Percentiles rank a stretch among this genome's conserved stretches.
Evolutionary conservation across 2,888 invertebrate genomes (phyloP).

Genomic region (Malthinus seriepunctatus): DNA sequence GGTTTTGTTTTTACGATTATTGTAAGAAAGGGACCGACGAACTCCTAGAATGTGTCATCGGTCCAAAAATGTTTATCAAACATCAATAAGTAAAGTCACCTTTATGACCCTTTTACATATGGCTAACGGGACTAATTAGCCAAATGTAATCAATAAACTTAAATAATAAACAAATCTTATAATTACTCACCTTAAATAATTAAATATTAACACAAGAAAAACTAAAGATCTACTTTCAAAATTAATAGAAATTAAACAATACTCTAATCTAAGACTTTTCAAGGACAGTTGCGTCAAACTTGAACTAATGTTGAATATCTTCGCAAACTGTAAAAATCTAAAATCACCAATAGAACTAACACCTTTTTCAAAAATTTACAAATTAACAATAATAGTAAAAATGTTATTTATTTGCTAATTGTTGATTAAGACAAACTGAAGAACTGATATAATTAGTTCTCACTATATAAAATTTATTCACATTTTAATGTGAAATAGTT

Average conservation of each 20-base stretch:
- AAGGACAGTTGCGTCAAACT: conserved; percentile 22
- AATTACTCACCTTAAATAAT: conserved; percentile 8
- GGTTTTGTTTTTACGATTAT: background rate
- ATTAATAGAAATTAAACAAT: conserved; percentile 22
- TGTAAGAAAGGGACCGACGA: conserved; percentile 8
- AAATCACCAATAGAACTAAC: background rate
- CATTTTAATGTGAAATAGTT: no score
- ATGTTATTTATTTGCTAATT: no score
- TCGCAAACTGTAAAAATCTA: background rate
- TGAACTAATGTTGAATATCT: conserved; percentile 23
- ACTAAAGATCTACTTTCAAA: conserved; percentile 10
- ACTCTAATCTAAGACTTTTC: conserved; percentile 24
- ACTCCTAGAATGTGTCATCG: conserved; percentile 17
- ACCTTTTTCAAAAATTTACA: background rate
- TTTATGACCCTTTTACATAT: conserved; percentile 11
- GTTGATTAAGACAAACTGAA: no score
- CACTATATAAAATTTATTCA: no score
- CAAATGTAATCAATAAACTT: background rate
- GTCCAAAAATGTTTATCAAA: conserved; percentile 20
- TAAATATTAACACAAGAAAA: conserved; percentile 13
- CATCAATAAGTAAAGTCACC: conserved; percentile 11
- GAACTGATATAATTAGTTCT: no score
- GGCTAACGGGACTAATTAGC: background rate
- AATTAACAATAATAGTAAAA: background rate
- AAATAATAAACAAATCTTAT: background rate